Evolutionary conservation across 1,140 invertebrate genomes (phyloP).

Genomic region (Phenacoccus solenopsis): DNA sequence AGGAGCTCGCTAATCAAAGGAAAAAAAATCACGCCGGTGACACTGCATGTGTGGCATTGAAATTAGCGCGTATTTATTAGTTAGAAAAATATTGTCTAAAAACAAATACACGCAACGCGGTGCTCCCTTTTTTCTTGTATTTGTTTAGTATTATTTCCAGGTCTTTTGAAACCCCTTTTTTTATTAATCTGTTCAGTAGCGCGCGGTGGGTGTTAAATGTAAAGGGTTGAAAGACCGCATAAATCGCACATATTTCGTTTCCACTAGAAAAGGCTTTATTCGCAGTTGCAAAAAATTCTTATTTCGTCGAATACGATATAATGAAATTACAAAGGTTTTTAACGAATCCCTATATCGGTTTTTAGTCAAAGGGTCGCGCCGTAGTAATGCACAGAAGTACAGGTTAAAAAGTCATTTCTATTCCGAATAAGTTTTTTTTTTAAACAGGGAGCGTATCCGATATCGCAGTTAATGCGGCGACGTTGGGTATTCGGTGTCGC

Average conservation of each 20-base stretch:
- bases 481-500: constrained; percentile 7
- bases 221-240: constrained; percentile 12
- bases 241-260: constrained; percentile 15
- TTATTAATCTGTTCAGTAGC: constrained; percentile 1
- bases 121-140: not conserved
- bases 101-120: not conserved
- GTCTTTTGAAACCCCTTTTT: not conserved
- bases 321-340: constrained; percentile 11
- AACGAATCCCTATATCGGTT: constrained; percentile 8
- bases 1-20: not conserved
- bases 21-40: too few species aligned
- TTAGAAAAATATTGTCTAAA: not conserved
- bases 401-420: constrained; percentile 18
- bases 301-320: not conserved
- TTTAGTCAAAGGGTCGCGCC: not conserved
- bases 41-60: not conserved
- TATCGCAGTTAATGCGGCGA: constrained; percentile 13
- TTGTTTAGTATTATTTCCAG: not conserved
- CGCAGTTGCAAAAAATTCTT: constrained; percentile 12
- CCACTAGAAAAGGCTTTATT: constrained; percentile 10
- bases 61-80: constrained; percentile 2
- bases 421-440: constrained; percentile 10
- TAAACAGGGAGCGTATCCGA: constrained; percentile 4
- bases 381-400: not conserved
- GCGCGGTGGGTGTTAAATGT: not conserved